phyloP scores from a whole-genome alignment of 2,888 invertebrate species.

The Zele albiditarsus region DNA sequence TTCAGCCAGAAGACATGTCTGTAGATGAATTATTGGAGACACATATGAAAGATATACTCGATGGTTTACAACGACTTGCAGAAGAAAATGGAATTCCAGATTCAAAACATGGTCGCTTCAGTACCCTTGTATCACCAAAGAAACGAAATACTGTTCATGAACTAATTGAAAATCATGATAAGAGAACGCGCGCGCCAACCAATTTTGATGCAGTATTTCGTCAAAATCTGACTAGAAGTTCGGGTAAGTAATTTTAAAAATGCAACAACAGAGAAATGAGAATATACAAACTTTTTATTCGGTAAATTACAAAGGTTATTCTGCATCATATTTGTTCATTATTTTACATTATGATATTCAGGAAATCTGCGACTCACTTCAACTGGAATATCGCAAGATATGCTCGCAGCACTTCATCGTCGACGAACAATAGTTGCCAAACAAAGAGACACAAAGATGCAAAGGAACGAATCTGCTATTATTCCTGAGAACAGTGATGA shows the following conservation, averaged over 20 bases:
- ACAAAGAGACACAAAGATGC: slow-evolving; percentile 27
- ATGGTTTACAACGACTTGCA: slow-evolving; percentile 87
- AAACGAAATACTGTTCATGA: slow-evolving; percentile 90
- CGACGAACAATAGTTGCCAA: slow-evolving; percentile 44
- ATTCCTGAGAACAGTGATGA: slow-evolving; percentile 32
- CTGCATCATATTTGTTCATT: background rate
- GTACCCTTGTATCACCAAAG: slow-evolving; percentile 84
- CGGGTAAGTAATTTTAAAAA: slow-evolving; percentile 34
- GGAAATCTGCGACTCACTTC: slow-evolving; percentile 46
- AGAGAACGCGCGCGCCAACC: slow-evolving; percentile 84
- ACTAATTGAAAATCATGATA: slow-evolving; percentile 88
- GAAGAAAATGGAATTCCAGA: slow-evolving; percentile 71
- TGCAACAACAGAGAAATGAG: background rate
- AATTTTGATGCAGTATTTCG: slow-evolving; percentile 61
- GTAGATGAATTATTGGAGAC: slow-evolving; percentile 81
- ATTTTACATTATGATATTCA: slow-evolving; percentile 32
- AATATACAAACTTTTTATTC: background rate
- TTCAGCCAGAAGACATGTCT: slow-evolving; percentile 84
- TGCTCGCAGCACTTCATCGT: slow-evolving; percentile 45
- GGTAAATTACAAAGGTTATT: background rate
- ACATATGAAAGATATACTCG: slow-evolving; percentile 93
- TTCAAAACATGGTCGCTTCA: slow-evolving; percentile 81
- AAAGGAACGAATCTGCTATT: slow-evolving; percentile 11
- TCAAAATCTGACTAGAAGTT: slow-evolving; percentile 54
- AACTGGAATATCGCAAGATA: slow-evolving; percentile 40